Conservation (phyloP, 30 jellyfish, hydroid and myxozoan genomes). For the Nemopilema nomurai region DNA sequence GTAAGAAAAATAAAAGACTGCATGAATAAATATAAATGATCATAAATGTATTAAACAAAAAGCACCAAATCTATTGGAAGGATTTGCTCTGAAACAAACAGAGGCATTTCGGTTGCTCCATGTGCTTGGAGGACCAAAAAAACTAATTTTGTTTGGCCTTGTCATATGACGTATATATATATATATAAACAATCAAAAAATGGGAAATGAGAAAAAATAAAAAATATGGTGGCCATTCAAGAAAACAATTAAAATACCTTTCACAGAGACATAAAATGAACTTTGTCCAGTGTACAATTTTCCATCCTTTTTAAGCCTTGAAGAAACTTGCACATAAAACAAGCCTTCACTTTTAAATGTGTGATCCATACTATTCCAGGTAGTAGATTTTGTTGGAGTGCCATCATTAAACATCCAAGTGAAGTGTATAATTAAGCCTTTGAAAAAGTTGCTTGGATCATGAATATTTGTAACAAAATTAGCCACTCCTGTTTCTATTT, state of each 20-base stretch:
- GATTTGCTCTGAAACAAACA: no score
- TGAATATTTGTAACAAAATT: slow-evolving; percentile 33
- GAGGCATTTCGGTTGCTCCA: no score
- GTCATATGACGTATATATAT: no score
- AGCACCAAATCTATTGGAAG: no score
- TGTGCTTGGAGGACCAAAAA: no score
- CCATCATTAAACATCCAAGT: slow-evolving; percentile 56
- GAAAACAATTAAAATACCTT: slow-evolving; percentile 15
- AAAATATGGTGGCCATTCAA: no score
- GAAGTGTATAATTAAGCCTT: slow-evolving; percentile 8
- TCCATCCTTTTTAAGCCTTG: slow-evolving; percentile 40
- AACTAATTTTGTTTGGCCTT: no score
- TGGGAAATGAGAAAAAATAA: no score
- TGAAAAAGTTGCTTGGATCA: slow-evolving; percentile 52
- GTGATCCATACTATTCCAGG: slow-evolving; percentile 6
- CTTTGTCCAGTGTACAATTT: slow-evolving; percentile 35
- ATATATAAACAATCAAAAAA: no score
- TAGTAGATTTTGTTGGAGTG: slow-evolving; percentile 16
- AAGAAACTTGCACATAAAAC: slow-evolving; percentile 41
- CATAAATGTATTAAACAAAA: no score
- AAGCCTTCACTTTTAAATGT: slow-evolving; percentile 36
- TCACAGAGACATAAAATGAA: slow-evolving; percentile 23
- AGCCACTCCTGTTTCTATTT: slow-evolving; percentile 23
- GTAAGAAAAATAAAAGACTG: neutral
- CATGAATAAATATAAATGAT: no score